Evolutionary conservation across 1,140 invertebrate species (phyloP).

Genomic region (Pectinophora gossypiella): DNA sequence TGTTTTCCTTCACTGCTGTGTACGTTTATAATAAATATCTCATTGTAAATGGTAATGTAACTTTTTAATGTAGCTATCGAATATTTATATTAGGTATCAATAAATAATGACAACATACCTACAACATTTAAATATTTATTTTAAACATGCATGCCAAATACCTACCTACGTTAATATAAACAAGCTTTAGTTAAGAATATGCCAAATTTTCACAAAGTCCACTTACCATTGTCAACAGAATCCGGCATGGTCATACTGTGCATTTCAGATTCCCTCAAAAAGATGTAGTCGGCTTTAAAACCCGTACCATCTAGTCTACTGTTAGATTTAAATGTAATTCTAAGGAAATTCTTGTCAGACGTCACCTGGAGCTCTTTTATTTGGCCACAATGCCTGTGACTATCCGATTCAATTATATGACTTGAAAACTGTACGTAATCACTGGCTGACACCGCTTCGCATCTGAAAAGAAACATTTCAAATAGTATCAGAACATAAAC

Average conservation of each 20-base stretch:
- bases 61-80: no score
- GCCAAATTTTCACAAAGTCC: no score
- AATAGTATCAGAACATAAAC: no score
- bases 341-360: slow-evolving; percentile 93
- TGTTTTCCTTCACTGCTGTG: no score
- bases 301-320: slow-evolving; percentile 94
- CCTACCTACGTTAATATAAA: no score
- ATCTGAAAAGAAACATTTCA: slow-evolving; percentile 79
- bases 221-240: slow-evolving; percentile 37
- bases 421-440: slow-evolving; percentile 97
- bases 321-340: slow-evolving; percentile 95
- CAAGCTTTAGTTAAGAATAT: no score
- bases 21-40: no score
- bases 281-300: slow-evolving; percentile 93
- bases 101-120: no score
- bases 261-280: slow-evolving; percentile 74
- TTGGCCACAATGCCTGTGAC: slow-evolving; percentile 89
- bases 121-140: no score
- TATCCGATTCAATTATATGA: slow-evolving; percentile 90
- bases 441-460: slow-evolving; percentile 89
- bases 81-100: no score
- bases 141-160: no score
- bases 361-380: slow-evolving; percentile 84
- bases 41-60: no score
- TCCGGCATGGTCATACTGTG: slow-evolving; percentile 56